Conservation (phyloP, 2,113 vertebrate genomes). For the Danio rerio region DNA sequence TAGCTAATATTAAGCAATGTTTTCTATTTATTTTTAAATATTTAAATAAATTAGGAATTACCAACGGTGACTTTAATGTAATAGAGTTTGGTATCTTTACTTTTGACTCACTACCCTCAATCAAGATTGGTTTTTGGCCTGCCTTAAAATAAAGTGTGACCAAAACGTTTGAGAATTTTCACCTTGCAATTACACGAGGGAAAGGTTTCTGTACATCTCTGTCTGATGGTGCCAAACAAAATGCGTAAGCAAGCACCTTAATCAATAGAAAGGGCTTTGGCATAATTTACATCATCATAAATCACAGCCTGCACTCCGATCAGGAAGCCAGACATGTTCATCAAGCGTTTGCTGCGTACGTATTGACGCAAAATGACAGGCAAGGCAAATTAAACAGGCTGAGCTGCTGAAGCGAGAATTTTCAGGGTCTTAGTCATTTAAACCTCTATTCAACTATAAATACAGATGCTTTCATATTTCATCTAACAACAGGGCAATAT, state of each 20-base stretch:
- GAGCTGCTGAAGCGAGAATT: neutral
- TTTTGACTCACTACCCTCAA: too few relatives aligned
- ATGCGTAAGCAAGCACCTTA: constrained; percentile 1
- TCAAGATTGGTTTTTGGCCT: too few relatives aligned
- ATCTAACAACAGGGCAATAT: neutral
- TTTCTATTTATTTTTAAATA: too few relatives aligned
- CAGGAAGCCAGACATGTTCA: constrained; percentile 33
- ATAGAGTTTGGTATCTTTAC: too few relatives aligned
- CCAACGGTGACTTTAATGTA: too few relatives aligned
- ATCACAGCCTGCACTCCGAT: neutral
- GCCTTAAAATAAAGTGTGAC: too few relatives aligned
- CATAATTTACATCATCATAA: constrained; percentile 26
- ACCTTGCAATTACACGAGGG: neutral
- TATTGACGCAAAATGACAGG: constrained; percentile 29
- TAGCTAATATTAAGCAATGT: too few relatives aligned
- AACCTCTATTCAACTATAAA: neutral
- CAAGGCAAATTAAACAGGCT: constrained; percentile 13
- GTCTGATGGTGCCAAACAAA: neutral
- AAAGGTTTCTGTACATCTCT: neutral
- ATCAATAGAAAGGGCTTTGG: constrained; percentile 31
- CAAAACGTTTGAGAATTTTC: neutral
- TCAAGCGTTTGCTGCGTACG: constrained; percentile 10
- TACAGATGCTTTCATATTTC: neutral
- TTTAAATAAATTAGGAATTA: too few relatives aligned
- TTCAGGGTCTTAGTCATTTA: neutral